Evolutionary conservation across 2,113 vertebrate genomes (phyloP), one percentile per base, ranked within the genome.

Genomic region (Lophochroa leadbeateri): DNA sequence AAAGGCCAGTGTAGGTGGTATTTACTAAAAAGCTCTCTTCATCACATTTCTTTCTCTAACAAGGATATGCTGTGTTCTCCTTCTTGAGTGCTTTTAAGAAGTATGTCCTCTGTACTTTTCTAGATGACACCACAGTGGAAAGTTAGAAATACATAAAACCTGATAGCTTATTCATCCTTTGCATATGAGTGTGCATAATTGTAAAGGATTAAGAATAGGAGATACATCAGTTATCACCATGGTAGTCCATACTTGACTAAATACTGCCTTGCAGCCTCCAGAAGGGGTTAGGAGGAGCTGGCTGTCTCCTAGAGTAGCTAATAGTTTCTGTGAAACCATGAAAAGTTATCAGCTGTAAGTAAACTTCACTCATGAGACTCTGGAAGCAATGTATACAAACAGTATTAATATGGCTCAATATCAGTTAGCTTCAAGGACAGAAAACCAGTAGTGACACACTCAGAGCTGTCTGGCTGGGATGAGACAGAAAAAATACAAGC

Each of bases 1-100:
- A 84, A 94, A 95, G 88, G 88, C 65, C 86, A 88, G 65, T 21
- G 96, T 96, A 95, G 95, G 92, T 96, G 92, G 95, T 37, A 86
- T 91, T 96, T 86, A 81, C 70, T 53, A 72, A 69, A 90, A 86
- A 86, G 47, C n/a, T 53, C 80, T 79, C 43, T 71, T 94, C 47
- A 57, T 57, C 83, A 86, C 80, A 92, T 92, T 94, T 92, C 60
- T 86, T 86, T 88, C 80, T 91, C 5, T 65, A 96, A 93, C 76
- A 96, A 93, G 5, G 6, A 17, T 68, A 52, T 49, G 37, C 61
- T 9, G 1, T 88, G 43, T 81, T 90, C 68, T 85, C n/a, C 47
- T 88, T 74, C 80, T 50, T 15, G 20, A 65, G 49, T 61, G 46
- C 46, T 83, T 90, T 55, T 43, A 67, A 57, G n/a, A 82, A 91